Conservation (phyloP, 2,797 vertebrate genomes). For the Chelmon rostratus region DNA sequence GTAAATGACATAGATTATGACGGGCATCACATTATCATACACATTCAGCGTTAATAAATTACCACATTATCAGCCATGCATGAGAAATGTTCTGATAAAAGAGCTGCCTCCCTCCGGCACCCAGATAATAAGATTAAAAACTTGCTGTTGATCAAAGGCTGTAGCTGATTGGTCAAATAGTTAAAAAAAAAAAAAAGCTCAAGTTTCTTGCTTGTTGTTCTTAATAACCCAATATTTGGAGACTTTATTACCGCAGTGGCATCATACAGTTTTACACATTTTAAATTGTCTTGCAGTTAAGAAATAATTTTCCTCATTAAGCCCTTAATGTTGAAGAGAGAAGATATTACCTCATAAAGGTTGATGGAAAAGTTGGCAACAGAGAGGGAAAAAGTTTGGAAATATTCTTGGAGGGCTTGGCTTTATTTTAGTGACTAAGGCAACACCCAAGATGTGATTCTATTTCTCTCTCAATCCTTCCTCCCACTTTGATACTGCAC, state of each 20-base stretch:
- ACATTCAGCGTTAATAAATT: slow-evolving; percentile 53
- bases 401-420: slow-evolving; percentile 33
- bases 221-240: slow-evolving; percentile 14
- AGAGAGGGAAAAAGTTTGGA: background rate
- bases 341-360: slow-evolving; percentile 17
- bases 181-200: slow-evolving; percentile 3
- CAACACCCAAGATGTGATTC: slow-evolving; percentile 6
- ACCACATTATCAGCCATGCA: slow-evolving; percentile 55
- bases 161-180: slow-evolving; percentile 1
- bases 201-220: slow-evolving; percentile 10
- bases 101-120: slow-evolving; percentile 24
- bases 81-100: slow-evolving; percentile 47
- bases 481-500: slow-evolving; percentile 18
- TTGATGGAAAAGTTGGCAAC: slow-evolving; percentile 39
- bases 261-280: slow-evolving; percentile 1
- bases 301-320: slow-evolving; percentile 22
- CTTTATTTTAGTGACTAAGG: slow-evolving; percentile 12
- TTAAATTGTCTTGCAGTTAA: slow-evolving; percentile 11
- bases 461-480: slow-evolving; percentile 5
- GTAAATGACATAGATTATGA: slow-evolving; percentile 63
- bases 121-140: slow-evolving; percentile 35
- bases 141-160: slow-evolving; percentile 22
- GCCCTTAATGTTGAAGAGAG: background rate
- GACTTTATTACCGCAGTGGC: background rate
- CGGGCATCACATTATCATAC: slow-evolving; percentile 40